phyloP scores from a whole-genome alignment of 2,888 invertebrate species.

The Acrobasis consociella region DNA sequence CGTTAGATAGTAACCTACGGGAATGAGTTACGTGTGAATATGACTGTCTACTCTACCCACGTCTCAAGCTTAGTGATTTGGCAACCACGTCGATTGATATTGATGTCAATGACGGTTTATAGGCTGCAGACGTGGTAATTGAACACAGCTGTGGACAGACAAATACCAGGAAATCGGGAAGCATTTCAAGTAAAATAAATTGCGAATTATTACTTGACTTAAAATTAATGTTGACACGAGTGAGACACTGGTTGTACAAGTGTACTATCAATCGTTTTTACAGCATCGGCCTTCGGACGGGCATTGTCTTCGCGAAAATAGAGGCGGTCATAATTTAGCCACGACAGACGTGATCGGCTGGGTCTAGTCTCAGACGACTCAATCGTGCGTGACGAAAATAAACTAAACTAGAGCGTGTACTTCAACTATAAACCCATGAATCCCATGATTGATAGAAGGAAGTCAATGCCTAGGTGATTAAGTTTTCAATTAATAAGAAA shows the following conservation, averaged over 20 bases:
- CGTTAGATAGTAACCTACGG: not conserved
- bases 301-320: not conserved
- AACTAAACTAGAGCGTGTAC: not conserved
- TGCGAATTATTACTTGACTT: no score
- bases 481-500: no score
- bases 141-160: not conserved
- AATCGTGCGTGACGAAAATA: not conserved
- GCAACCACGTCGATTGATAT: slow-evolving; percentile 43
- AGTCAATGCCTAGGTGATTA: no score
- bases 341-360: not conserved
- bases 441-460: not conserved
- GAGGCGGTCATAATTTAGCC: not conserved
- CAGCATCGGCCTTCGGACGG: not conserved
- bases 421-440: not conserved
- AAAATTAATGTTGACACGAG: no score
- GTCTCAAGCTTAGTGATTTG: slow-evolving; percentile 32
- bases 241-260: not conserved
- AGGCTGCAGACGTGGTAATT: slow-evolving; percentile 1
- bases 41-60: not conserved
- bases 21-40: not conserved
- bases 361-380: not conserved
- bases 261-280: not conserved
- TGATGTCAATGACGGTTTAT: slow-evolving; percentile 44
- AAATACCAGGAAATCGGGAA: no score
- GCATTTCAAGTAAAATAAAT: no score